phyloP scores from a whole-genome alignment of 2,797 vertebrate species.

The Gymnocypris eckloni region DNA sequence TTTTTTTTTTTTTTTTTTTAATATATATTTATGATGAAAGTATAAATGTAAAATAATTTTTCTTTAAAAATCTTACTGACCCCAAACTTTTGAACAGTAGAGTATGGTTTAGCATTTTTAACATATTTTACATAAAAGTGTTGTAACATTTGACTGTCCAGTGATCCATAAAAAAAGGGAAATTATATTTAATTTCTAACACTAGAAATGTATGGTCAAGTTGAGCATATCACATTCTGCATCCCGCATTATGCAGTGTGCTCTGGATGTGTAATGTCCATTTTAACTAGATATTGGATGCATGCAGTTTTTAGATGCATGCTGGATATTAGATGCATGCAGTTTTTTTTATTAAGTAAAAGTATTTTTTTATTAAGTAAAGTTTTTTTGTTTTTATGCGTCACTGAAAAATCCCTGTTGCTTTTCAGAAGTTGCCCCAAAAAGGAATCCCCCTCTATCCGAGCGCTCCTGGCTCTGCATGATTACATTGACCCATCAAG shows the following conservation, averaged over 20 bases:
- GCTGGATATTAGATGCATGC: no score
- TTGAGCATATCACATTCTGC: neutral
- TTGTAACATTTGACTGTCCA: neutral
- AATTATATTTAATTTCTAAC: no score
- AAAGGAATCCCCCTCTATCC: constrained; percentile 75
- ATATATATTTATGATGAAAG: no score
- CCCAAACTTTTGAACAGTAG: no score
- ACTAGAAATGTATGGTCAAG: neutral
- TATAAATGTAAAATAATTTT: no score
- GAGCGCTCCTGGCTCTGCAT: constrained; percentile 81
- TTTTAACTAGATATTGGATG: neutral
- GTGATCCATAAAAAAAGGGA: neutral
- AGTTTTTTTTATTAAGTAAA: no score
- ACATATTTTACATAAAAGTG: neutral
- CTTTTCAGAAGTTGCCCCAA: constrained; percentile 44
- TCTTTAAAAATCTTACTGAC: no score
- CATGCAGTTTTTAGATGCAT: neutral
- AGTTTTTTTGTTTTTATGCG: neutral
- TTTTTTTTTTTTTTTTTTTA: no score
- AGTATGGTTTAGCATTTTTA: neutral
- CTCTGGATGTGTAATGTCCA: no score
- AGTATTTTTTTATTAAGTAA: no score
- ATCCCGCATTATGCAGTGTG: neutral
- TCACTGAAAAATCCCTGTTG: neutral
- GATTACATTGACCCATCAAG: constrained; percentile 75